These are phyloP conservation scores for Orthosia gracilis DNA, from an alignment of 2,888 invertebrate species.

Conservation along the genomic window DNA sequence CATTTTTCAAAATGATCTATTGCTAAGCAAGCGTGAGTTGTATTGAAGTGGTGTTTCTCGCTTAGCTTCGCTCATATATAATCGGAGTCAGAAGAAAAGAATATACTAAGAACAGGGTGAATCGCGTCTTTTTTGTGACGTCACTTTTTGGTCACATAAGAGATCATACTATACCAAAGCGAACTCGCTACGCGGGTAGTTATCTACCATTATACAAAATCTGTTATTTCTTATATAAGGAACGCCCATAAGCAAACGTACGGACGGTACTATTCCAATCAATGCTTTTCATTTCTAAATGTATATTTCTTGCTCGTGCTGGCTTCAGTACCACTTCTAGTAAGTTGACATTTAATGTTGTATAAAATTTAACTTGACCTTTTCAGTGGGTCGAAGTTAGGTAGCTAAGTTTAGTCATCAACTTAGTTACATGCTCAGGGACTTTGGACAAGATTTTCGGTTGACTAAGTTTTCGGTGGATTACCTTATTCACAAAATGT, in stretches of 20 bases:
- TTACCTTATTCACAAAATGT: conserved; percentile 32
- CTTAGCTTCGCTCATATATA: neutral
- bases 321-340: neutral
- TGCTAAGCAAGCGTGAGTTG: neutral
- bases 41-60: neutral
- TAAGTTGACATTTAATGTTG: neutral
- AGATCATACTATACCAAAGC: too few species aligned
- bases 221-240: too few species aligned
- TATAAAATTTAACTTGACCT: conserved; percentile 1
- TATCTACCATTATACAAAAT: too few species aligned
- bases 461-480: conserved; percentile 3
- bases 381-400: conserved; percentile 22
- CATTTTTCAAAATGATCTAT: conserved; percentile 3
- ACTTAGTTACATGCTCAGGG: conserved; percentile 19
- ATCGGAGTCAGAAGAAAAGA: neutral
- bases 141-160: too few species aligned
- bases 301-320: conserved; percentile 3
- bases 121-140: too few species aligned
- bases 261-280: too few species aligned
- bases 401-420: conserved; percentile 21
- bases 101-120: too few species aligned
- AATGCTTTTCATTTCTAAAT: neutral
- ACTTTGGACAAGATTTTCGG: conserved; percentile 11
- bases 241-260: too few species aligned
- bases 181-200: too few species aligned